Evolutionary conservation across 2,113 vertebrate genomes (phyloP).

Genomic region (Hippoglossus stenolepis): DNA sequence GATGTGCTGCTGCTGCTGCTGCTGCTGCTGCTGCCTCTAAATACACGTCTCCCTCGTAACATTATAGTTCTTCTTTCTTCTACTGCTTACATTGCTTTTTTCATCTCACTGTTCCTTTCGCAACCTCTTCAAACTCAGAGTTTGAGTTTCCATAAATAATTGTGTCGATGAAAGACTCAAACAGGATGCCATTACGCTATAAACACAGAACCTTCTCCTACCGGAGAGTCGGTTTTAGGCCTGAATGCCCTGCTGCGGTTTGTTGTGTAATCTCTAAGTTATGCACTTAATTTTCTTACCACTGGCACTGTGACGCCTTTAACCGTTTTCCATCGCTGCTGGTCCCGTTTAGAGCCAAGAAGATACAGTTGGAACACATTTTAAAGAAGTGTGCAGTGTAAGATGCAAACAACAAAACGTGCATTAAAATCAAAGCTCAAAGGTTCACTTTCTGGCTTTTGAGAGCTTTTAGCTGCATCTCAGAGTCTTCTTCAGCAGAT

Average conservation of each 20-base stretch:
- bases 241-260: constrained; percentile 89
- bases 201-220: constrained; percentile 88
- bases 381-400: constrained; percentile 1
- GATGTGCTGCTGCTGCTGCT: background rate
- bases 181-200: constrained; percentile 83
- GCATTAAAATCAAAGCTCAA: constrained; percentile 1
- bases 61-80: constrained; percentile 28
- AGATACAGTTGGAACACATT: constrained; percentile 17
- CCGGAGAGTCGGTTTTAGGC: constrained; percentile 87
- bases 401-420: background rate
- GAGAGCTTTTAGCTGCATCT: background rate
- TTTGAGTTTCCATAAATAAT: constrained; percentile 71
- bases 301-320: constrained; percentile 71
- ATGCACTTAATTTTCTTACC: constrained; percentile 87
- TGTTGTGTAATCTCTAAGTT: constrained; percentile 89
- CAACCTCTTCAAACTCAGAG: constrained; percentile 22
- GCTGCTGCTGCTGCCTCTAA: background rate
- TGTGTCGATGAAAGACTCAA: constrained; percentile 64
- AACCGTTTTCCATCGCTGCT: constrained; percentile 75
- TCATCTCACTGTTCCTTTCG: constrained; percentile 35
- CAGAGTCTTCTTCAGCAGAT: background rate
- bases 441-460: background rate
- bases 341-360: constrained; percentile 49
- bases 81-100: constrained; percentile 25
- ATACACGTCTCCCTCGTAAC: background rate